Evolutionary conservation across 2,888 invertebrate species (phyloP).

Genomic region (Plagodis pulveraria): DNA sequence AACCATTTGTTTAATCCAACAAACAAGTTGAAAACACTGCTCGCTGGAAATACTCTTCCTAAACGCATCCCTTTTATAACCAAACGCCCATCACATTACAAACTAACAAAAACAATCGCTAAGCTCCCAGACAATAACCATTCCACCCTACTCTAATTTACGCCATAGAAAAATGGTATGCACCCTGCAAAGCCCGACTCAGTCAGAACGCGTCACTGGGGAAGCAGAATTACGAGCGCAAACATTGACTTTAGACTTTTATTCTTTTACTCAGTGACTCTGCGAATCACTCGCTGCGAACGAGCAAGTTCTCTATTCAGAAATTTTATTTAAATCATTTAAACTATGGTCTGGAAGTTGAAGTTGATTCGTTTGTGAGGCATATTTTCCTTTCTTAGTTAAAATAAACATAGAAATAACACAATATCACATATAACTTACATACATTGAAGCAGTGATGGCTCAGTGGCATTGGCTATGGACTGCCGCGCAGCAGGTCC

Average conservation of each 20-base stretch:
- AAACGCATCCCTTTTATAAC: neutral
- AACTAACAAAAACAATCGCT: constrained; percentile 13
- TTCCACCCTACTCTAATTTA: constrained; percentile 27
- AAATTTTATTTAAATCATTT: constrained; percentile 62
- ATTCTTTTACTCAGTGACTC: constrained; percentile 80
- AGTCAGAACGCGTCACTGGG: constrained; percentile 59
- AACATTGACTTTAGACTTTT: constrained; percentile 83
- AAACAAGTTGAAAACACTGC: no score
- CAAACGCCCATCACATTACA: constrained; percentile 6
- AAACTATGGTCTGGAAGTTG: constrained; percentile 11
- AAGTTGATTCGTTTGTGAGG: neutral
- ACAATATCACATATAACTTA: no score
- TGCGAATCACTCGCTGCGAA: constrained; percentile 70
- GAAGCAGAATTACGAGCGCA: constrained; percentile 78
- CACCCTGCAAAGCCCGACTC: constrained; percentile 44
- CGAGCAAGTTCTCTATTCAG: constrained; percentile 68
- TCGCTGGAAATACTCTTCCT: no score
- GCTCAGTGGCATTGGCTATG: no score
- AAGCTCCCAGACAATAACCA: constrained; percentile 18
- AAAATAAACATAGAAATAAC: no score
- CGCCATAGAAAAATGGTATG: constrained; percentile 47
- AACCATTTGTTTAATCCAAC: no score
- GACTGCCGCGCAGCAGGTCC: no score
- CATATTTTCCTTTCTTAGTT: no score
- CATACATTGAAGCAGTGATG: no score